These are phyloP conservation scores for Pseudoips prasinana DNA, from an alignment of 2,888 invertebrate genomes.

Conservation along the genomic window DNA sequence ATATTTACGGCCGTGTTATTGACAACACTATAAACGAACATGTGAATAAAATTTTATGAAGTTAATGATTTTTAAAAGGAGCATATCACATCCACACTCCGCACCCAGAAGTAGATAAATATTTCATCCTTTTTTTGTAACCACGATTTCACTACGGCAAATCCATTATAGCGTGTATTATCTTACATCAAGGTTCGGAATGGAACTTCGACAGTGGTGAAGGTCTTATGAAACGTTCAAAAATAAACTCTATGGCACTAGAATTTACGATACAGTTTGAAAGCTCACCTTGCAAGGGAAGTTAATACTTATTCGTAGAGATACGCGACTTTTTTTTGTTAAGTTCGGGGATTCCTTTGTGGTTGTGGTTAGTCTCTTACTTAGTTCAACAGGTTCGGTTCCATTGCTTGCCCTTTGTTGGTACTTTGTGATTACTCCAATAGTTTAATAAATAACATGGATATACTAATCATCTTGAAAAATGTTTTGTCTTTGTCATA, in stretches of 20 bases:
- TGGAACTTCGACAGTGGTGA: conserved; percentile 50
- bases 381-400: conserved; percentile 28
- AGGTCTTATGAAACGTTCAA: conserved; percentile 21
- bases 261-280: conserved; percentile 52
- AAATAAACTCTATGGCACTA: conserved; percentile 49
- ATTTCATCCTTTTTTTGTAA: conserved; percentile 54
- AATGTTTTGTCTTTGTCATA: no score
- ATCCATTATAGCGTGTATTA: conserved; percentile 75
- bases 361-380: conserved; percentile 58
- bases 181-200: conserved; percentile 67
- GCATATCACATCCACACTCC: conserved; percentile 38
- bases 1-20: neutral
- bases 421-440: conserved; percentile 34
- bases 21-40: neutral
- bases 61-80: conserved; percentile 14
- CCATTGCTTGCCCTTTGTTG: conserved; percentile 45
- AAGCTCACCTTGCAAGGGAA: conserved; percentile 36
- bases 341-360: conserved; percentile 63
- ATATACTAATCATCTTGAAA: no score
- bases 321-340: conserved; percentile 57
- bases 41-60: conserved; percentile 4
- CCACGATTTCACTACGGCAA: conserved; percentile 59
- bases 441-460: conserved; percentile 29
- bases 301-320: conserved; percentile 62
- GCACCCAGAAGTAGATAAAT: conserved; percentile 45